Base-by-base conservation (phyloP, 1,140 invertebrate species). In the Drosophila micromelanica region DNA sequence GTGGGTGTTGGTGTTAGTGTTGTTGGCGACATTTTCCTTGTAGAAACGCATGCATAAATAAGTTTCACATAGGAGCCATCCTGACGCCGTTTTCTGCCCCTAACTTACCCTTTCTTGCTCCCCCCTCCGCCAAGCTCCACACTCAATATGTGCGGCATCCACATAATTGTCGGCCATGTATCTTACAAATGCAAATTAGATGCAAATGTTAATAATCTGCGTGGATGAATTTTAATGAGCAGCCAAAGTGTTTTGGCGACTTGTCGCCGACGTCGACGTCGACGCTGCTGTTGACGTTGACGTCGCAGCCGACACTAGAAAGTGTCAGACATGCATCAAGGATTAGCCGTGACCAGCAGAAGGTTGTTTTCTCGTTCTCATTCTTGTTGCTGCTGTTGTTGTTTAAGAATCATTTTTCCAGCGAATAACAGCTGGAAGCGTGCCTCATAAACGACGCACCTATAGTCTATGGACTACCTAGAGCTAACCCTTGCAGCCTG, bases 121-220 rank as follows among this genome's bases (percentile, higher is more conserved):
- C 4, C 7, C 43, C 27, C 37, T 9, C 27, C 57, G 23, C 54
- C 37, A n/a, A n/a, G 20, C 63, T 37, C 5, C 64, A 46, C 48
- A 45, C 40, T 62, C 63, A 76, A 67, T 76, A 59, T 76, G 61
- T 76, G 73, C 69, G 69, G 70, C 70, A 73, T 73, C 79, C 82
- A 76, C 82, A 87, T 87, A 87, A 87, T 87, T 87, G 82, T 87
- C 82, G 82, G 82, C 82, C 80, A 89, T 87, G 82, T 87, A 87
- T 89, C 82, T 87, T 87, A 87, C 84, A 70, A 79, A 87, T 87
- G 82, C 82, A 87, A 87, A 87, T 87, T 87, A 87, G 76, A 87
- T 87, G 82, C 82, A 87, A 87, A 87, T 87, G 82, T 87, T 87
- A 87, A 87, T 87, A 87, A 87, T 87, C 82, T 87, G 82, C 84